These are phyloP conservation scores for Artibeus jamaicensis DNA, from an alignment of 2,797 vertebrate genomes.

Conservation along the genomic window DNA sequence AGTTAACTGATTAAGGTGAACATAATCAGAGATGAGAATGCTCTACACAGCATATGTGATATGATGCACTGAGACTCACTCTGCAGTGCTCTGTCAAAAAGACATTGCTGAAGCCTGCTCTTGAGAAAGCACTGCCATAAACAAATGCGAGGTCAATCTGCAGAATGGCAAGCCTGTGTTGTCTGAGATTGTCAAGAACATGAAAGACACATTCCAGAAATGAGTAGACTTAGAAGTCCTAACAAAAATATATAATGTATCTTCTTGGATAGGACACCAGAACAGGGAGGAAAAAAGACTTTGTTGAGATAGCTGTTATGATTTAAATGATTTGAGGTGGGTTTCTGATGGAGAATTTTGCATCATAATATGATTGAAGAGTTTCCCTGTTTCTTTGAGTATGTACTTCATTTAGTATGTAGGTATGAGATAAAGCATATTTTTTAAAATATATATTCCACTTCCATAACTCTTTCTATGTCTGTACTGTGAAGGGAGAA, in stretches of 20 bases:
- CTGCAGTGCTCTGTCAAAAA: not conserved
- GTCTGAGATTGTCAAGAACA: not conserved
- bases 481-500: not conserved
- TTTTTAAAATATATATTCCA: not conserved
- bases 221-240: not conserved
- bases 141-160: not conserved
- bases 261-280: not conserved
- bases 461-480: not conserved
- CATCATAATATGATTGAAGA: not conserved
- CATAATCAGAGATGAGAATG: not conserved
- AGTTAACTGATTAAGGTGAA: not conserved
- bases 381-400: not conserved
- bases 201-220: not conserved
- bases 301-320: not conserved
- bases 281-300: not conserved
- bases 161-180: not conserved
- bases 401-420: not conserved
- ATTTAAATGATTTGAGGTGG: not conserved
- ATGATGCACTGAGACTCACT: not conserved
- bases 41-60: not conserved
- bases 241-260: not conserved
- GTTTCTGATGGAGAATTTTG: not conserved
- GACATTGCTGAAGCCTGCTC: not conserved
- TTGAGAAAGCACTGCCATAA: not conserved
- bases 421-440: not conserved